A percentile compares a stretch with the other conserved stretches of the same genome.
Evolutionary conservation across 2,888 invertebrate genomes (phyloP).

Genomic region (Empis livida): DNA sequence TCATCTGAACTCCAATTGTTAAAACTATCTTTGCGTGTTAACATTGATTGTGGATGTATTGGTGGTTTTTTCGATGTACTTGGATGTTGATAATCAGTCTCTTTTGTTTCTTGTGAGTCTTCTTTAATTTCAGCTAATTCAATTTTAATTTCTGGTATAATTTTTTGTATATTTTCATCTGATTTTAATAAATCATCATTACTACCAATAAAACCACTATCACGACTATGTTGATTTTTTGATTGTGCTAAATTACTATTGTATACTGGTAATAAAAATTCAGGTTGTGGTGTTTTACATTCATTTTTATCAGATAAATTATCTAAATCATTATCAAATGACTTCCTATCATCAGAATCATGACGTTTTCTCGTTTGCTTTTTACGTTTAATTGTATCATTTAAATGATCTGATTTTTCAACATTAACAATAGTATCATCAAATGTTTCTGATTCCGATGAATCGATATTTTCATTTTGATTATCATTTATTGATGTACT

Average conservation of each 20-base stretch:
- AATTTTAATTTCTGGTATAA: constrained; percentile 16
- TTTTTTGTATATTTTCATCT: constrained; percentile 25
- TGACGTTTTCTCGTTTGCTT: constrained; percentile 60
- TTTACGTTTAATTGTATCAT: constrained; percentile 72
- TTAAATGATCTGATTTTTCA: constrained; percentile 59
- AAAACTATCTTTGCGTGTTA: constrained; percentile 77
- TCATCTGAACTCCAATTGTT: constrained; percentile 92
- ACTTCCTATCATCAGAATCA: constrained; percentile 40
- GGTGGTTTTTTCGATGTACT: neutral
- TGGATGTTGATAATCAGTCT: neutral
- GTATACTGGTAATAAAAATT: neutral
- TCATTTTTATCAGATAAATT: constrained; percentile 46
- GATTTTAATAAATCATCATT: constrained; percentile 69
- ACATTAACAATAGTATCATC: constrained; percentile 52
- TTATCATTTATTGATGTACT: constrained; percentile 21
- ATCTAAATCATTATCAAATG: constrained; percentile 48
- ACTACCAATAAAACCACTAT: constrained; percentile 80
- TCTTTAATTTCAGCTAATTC: constrained; percentile 47
- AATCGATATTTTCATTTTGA: constrained; percentile 44
- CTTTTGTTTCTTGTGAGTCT: constrained; percentile 37
- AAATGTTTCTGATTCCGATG: constrained; percentile 59
- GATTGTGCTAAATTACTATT: constrained; percentile 47
- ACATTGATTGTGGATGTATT: constrained; percentile 10
- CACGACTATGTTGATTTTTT: constrained; percentile 70
- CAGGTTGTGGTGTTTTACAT: constrained; percentile 44